Base-by-base conservation (phyloP, 2,888 invertebrate species). In the Hypolimnas misippus region DNA sequence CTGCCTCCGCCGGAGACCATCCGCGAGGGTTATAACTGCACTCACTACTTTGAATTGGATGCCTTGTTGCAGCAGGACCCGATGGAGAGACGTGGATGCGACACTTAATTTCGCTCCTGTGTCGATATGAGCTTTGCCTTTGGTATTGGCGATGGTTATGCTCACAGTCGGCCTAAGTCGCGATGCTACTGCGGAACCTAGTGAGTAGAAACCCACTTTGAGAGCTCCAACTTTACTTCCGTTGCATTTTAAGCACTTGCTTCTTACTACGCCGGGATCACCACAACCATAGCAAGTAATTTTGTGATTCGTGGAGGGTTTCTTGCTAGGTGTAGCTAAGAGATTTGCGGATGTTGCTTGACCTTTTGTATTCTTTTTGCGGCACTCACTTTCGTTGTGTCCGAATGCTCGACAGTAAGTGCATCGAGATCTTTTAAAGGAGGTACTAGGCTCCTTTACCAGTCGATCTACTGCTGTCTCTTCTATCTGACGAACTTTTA, bases 211-310 rank as follows among this genome's bases (percentile, higher is more conserved):
- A 3, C 63, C 52, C 3, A 59, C 17, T 12, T 58, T 8, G 8
- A 17, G n/a, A 7, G 14, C 29, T 52, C 1, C 8, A 2, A 5
- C 40, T 25, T n/a, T 33, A 16, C 25, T 52, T 0, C 14, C n/a
- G 2, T 1, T 2, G 25, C 65, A 67, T 2, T 21, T 65, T 1
- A 49, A 29, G 38, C 65, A 68, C 8, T 66, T 65, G 17, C 33
- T 58, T 1, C 60, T 52, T 6, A 62, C 63, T 6, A 65, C 63
- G 5, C 60, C 60, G 1, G 70, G 68, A 1, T 58, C 44, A 21
- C 70, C 67, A 44, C 70, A 70, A 12, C 67, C 67, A 19, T 70
- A 70, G 19, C 70, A 66, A 0, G 31, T 42, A 25, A 61, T 57
- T 10, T 55, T 63, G 1, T 66, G 57, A 6, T 31, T 12, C 3